Base-by-base conservation (phyloP, 2,797 vertebrate genomes). In the Poecilia gillii region DNA sequence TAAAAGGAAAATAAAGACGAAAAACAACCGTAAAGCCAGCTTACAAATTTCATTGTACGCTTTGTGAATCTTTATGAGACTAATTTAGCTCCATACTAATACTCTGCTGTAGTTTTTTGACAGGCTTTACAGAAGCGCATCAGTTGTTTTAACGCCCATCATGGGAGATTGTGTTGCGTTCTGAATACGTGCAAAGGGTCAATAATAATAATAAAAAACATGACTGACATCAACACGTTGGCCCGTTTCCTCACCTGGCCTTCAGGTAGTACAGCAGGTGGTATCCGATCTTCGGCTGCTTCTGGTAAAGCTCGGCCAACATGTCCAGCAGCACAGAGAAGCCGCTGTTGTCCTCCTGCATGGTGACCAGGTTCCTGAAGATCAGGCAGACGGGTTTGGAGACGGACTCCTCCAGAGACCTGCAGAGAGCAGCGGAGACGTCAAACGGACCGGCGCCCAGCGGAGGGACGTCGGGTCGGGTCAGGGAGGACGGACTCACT, bases 341-440 rank as follows among this genome's bases (percentile, higher is more conserved):
- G 2, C 98, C 97, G 0, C 97, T 97, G 87, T 99, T 99, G 70
- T 99, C 98, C 75, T 99, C 98, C 91, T 99, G 98, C 98, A 99
- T 99, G 92, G 97, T 97, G 90, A 97, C 98, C 51, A 99, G 93
- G 93, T 99, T 99, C 93, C 98, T 97, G 91, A 99, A 99, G 88
- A 99, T 96, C 82, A 99, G 94, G 91, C 97, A 99, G 28, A 99
- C 96, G 0, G 98, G 97, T 84, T 98, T 98, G 80, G 97, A 97
- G 82, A 99, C 97, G 0, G 98, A 99, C 79, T 99, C 98, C 93
- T 99, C 98, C 94, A 99, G 94, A 31, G 97, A 98, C 95, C 97
- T 98, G 62, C 4, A 75, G 80, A 79, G 18, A 80, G 77, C 2
- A 64, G 51, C 46, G 25, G 57, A 11, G n/a, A 64, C 5, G 49